Base-by-base conservation (phyloP, 2,888 invertebrate species). In the Odontocolon sp. region DNA sequence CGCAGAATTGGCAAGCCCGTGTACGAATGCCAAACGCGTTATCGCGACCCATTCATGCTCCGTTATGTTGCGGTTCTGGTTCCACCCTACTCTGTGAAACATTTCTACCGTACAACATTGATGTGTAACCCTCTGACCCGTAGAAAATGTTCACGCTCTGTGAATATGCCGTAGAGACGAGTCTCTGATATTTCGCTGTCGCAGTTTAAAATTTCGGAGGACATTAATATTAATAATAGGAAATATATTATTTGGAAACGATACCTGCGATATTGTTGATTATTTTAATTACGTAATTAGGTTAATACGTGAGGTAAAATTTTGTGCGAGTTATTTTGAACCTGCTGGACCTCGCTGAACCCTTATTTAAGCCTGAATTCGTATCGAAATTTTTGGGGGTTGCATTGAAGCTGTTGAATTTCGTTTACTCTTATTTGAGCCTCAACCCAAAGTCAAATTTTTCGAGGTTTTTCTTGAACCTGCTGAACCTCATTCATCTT, bases 1-100 rank as follows among this genome's bases (percentile, higher is more conserved):
- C 47, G 38, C 50, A 50, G 1, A 14, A 50, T 50, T 50, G 36
- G 50, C 14, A 40, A 23, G 28, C 11, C 33, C 68, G 26, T 21
- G n/a, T n/a, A 56, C 47, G 54, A 54, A 68, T 63, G 74, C 63
- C 52, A 26, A 36, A 14, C 23, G 47, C 36, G 47, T 36, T 64
- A 64, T 64, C 63, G 50, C 63, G 50, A 9, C 50, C 47, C 50
- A 64, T 64, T 64, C 63, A 50, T 33, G 50, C 36, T 50, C 47
- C 50, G 50, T 28, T 16, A 5, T 61, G 50, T 38, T 50, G 14
- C 50, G 36, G 63, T 33, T 36, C 21, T 23, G 63, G 36, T 50
- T 45, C 52, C 38, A 36, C 61, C 61, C 59, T 21, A n/a, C n/a
- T 18, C 64, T 42, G 61, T 31, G 42, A 74, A 68, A 68, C 67